Base-by-base conservation (phyloP, 2,797 vertebrate genomes). In the Diglossa cyanea region DNA sequence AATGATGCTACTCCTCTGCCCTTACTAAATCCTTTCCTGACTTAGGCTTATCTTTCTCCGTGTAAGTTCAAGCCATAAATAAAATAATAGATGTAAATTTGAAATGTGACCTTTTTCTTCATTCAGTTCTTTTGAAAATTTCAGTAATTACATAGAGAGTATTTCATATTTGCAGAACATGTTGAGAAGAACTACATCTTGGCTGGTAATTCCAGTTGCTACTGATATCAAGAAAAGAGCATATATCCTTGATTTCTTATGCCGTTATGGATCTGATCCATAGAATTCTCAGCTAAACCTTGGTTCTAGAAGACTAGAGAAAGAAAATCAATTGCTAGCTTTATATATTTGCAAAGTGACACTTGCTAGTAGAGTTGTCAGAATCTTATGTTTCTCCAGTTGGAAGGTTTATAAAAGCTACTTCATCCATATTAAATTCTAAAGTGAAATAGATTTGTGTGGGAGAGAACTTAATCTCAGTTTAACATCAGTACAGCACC, bases 391-490 rank as follows among this genome's bases (percentile, higher is more conserved):
- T 76, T 94, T 94, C 72, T 91, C 60, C 54, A 61, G 21, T 71
- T 77, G 47, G 68, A 86, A 74, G 50, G 16, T 74, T 95, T 88
- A 71, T 90, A 90, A 90, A 91, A 91, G 47, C 47, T 75, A 14
- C 70, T 94, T 91, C 85, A 94, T 94, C 86, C 83, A 81, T 94
- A 88, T 86, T 88, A 86, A 94, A 90, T 70, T 95, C 55, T 88
- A 51, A 80, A 86, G 72, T 58, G 61, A 94, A 92, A 89, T 92
- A 96, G 66, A 86, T 83, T 94, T 91, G 86, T 48, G 54, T 95
- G 85, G 78, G 93, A 92, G 90, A 86, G 60, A 92, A 78, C 44
- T 87, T 89, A 80, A 84, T 82, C 76, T 84, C 79, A 70, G 47
- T 81, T 95, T 90, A 88, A 84, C 86, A 90, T 83, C 82, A 78